Conservation (phyloP, 2,797 vertebrate genomes). For the Urocyon cinereoargenteus region DNA sequence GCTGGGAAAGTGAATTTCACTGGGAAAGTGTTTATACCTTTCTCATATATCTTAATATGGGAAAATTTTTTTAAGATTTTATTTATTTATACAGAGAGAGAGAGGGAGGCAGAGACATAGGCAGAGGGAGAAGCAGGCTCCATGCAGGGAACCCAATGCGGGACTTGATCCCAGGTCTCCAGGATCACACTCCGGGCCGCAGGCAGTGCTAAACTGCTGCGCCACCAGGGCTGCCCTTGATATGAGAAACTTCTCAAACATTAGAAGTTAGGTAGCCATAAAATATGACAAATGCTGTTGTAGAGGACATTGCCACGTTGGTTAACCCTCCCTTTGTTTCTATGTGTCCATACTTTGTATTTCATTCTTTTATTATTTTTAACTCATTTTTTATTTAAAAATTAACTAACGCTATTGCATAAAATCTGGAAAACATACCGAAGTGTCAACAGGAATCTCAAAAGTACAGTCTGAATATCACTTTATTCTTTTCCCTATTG, state of each 20-base stretch:
- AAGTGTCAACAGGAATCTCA: background rate
- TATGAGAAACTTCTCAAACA: background rate
- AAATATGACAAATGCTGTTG: background rate
- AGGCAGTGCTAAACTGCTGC: too few species aligned
- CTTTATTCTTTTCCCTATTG: background rate
- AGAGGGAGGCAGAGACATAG: too few species aligned
- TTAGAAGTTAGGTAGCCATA: background rate
- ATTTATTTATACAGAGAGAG: too few species aligned
- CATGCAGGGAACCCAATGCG: too few species aligned
- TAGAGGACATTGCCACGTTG: background rate
- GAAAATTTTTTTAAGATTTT: too few species aligned
- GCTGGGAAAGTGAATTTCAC: background rate
- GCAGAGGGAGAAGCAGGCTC: too few species aligned
- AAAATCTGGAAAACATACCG: background rate
- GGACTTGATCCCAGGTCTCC: too few species aligned
- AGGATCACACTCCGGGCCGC: too few species aligned
- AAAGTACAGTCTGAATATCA: background rate
- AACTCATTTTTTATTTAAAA: background rate
- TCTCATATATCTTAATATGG: too few species aligned
- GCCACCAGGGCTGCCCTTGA: too few species aligned
- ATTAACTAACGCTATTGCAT: background rate
- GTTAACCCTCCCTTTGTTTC: background rate
- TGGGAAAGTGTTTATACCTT: background rate
- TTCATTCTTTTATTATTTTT: constrained; percentile 12
- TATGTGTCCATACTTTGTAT: background rate